Conservation (phyloP, 1,140 invertebrate genomes). For the Arctopsyche grandis region DNA sequence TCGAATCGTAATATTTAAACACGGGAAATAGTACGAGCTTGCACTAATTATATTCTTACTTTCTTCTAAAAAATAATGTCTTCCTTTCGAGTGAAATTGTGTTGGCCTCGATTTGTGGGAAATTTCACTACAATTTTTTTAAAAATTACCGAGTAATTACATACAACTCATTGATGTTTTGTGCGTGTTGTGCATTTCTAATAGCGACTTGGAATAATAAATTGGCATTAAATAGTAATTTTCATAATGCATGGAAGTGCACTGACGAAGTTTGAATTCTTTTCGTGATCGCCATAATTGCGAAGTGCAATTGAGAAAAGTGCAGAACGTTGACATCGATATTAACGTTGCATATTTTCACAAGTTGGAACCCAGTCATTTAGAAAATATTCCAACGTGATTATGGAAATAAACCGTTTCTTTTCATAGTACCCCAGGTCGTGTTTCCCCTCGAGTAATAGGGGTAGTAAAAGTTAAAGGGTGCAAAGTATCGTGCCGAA, state of each 20-base stretch:
- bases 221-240: not conserved
- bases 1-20: no score
- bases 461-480: conserved; percentile 15
- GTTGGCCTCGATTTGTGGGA: no score
- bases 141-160: no score
- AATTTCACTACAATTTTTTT: no score
- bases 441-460: not conserved
- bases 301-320: not conserved
- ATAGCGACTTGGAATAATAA: not conserved
- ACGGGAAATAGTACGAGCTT: no score
- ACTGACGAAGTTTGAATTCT: not conserved
- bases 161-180: not conserved
- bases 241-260: not conserved
- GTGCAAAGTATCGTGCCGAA: conserved; percentile 18
- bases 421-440: not conserved
- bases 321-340: no score
- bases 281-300: not conserved
- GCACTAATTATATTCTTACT: no score
- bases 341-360: no score
- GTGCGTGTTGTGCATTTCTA: not conserved
- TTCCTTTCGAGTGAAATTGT: no score
- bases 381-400: not conserved
- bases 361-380: no score
- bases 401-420: not conserved
- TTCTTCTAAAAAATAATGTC: no score